These are phyloP conservation scores for Dromaius novaehollandiae DNA, from an alignment of 2,113 vertebrate genomes.

Conservation along the genomic window DNA sequence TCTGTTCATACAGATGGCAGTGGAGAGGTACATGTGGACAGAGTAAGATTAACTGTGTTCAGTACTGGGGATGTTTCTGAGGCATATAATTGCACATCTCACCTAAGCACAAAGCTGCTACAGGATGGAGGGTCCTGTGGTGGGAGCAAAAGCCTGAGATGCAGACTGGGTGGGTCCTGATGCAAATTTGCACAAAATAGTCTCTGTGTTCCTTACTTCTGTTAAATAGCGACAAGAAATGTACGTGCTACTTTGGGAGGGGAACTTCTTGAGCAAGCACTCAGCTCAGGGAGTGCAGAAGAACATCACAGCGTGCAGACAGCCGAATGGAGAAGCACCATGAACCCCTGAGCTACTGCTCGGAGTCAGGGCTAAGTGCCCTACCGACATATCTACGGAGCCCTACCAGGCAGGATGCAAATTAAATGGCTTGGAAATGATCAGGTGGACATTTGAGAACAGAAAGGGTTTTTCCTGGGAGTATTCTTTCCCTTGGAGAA, in stretches of 20 bases:
- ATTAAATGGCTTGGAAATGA: not conserved
- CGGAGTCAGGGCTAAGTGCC: not conserved
- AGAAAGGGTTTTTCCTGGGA: not conserved
- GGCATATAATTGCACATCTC: not conserved
- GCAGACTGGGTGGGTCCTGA: not conserved
- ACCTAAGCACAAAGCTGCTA: not conserved
- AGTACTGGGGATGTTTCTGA: not conserved
- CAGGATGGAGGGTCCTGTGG: not conserved
- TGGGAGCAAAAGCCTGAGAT: not conserved
- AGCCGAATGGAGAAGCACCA: not conserved
- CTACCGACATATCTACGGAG: not conserved
- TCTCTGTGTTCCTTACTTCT: not conserved
- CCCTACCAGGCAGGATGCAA: not conserved
- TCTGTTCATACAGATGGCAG: not conserved
- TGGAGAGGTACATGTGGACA: not conserved
- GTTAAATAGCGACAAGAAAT: not conserved
- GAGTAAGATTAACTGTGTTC: not conserved
- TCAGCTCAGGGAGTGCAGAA: not conserved
- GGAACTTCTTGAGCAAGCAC: not conserved
- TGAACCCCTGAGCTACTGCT: not conserved
- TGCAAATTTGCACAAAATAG: not conserved
- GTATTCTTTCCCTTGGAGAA: not conserved
- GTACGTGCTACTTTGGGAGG: accelerated
- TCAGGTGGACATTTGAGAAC: not conserved
- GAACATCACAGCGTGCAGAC: not conserved